Evolutionary conservation across 2,888 invertebrate genomes (phyloP).

Genomic region (Phengaris arion): DNA sequence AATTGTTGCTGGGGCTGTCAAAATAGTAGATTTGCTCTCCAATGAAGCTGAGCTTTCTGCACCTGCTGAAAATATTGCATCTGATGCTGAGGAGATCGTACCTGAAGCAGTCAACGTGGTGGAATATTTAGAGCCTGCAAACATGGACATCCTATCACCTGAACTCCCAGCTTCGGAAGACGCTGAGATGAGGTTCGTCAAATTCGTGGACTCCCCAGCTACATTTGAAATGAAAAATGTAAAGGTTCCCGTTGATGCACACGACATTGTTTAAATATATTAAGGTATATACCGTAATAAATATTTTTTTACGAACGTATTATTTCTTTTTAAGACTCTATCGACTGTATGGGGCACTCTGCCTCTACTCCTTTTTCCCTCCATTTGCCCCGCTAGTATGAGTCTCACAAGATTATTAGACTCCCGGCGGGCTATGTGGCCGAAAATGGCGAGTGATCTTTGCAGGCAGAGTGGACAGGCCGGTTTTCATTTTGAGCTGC

Average conservation of each 20-base stretch:
- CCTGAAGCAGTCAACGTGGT: not conserved
- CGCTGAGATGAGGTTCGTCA: conserved; percentile 14
- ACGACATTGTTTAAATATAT: conserved; percentile 15
- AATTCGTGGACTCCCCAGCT: not conserved
- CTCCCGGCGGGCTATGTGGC: too few relatives aligned
- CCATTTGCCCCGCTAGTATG: too few relatives aligned
- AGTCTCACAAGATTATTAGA: too few relatives aligned
- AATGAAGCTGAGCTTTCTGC: not conserved
- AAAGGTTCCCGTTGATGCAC: not conserved
- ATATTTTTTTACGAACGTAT: not conserved
- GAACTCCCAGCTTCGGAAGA: not conserved
- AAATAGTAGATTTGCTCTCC: not conserved
- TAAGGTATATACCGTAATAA: not conserved
- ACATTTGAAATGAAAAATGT: conserved; percentile 9
- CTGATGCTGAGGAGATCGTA: not conserved
- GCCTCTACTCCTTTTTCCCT: too few relatives aligned
- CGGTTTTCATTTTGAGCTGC: too few relatives aligned
- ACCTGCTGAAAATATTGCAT: not conserved
- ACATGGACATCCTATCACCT: not conserved
- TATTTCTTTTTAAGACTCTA: not conserved
- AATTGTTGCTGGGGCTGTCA: not conserved
- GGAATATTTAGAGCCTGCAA: not conserved
- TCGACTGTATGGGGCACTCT: not conserved
- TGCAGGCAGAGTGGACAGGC: too few relatives aligned
- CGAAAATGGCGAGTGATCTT: too few relatives aligned